Base-by-base conservation (phyloP, 2,113 vertebrate genomes). In the Oreochromis tanganicae region DNA sequence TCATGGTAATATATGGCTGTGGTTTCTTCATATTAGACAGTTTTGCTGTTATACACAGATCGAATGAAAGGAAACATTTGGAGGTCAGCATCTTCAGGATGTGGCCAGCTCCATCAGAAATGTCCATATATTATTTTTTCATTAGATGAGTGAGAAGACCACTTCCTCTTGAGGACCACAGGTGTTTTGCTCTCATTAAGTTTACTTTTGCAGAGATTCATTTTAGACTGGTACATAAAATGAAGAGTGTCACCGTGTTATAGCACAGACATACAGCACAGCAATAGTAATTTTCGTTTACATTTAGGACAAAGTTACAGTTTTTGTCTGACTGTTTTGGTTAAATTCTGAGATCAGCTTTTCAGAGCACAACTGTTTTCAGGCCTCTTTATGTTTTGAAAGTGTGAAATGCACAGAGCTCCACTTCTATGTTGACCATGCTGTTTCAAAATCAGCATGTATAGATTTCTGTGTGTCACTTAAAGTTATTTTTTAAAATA, bases 281-380 rank as follows among this genome's bases (percentile, higher is more conserved):
- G 38, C 38, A 38, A 38, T 3, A 10, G 38, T 38, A 41, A 12
- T 41, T 41, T 41, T 41, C 5, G 9, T 11, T 11, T 41, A 11
- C 38, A 41, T 41, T 41, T 41, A 41, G 9, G 9, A 38, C 8
- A 38, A 38, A 38, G 9, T 9, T 9, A 9, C 36, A 27, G 8
- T 38, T 38, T 38, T 38, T 38, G 8, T 38, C 36, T 9, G 36
- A 41, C 38, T 41, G 38, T 41, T 41, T 41, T 41, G 38, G 38
- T 41, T 41, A 9, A 4, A 11, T 10, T 41, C 13, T 57, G 56
- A 59, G 24, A 59, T 59, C 56, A 29, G 0, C 24, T 8, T 59
- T 59, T 59, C 14, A 16, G 29, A 59, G 56, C 56, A 29, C 2
- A 16, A 9, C 56, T 1, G 0, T 59, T 16, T 29, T 9, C 3